Evolutionary conservation across 1,140 invertebrate species (phyloP).

Genomic region (Cataglyphis hispanica): DNA sequence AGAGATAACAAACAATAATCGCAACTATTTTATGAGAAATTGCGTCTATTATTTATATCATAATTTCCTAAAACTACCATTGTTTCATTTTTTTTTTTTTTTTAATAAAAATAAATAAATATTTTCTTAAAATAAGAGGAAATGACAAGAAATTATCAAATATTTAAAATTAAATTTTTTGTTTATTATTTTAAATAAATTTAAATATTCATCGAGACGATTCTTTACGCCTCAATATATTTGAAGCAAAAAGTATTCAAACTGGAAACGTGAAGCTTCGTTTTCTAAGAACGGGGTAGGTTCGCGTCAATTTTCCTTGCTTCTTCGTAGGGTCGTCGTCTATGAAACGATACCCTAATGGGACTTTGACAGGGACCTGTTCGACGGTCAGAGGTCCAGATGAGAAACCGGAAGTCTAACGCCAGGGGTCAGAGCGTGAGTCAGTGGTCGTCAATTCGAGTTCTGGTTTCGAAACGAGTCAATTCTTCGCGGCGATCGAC

Average conservation of each 20-base stretch:
- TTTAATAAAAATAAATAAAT: neutral
- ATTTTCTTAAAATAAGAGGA: neutral
- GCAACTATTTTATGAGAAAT: neutral
- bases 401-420: constrained; percentile 79
- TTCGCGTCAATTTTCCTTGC: constrained; percentile 51
- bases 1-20: neutral
- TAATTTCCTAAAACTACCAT: neutral
- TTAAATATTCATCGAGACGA: neutral
- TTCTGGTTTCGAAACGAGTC: constrained; percentile 49
- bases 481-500: constrained; percentile 67
- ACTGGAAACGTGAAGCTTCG: constrained; percentile 30
- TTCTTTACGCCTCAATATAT: neutral
- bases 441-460: constrained; percentile 76
- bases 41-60: neutral
- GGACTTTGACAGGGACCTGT: constrained; percentile 77
- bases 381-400: constrained; percentile 79
- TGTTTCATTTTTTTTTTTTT: neutral
- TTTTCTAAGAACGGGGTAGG: neutral
- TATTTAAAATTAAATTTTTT: neutral
- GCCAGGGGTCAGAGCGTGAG: constrained; percentile 75
- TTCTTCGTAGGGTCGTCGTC: constrained; percentile 42
- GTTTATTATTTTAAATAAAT: neutral
- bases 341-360: constrained; percentile 75
- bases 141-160: neutral
- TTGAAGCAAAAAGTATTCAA: constrained; percentile 1